Percentiles rank a stretch among this genome's conserved stretches.
These are phyloP conservation scores for Heteronetta atricapilla DNA, from an alignment of 2,113 vertebrate species.

Conservation along the genomic window DNA sequence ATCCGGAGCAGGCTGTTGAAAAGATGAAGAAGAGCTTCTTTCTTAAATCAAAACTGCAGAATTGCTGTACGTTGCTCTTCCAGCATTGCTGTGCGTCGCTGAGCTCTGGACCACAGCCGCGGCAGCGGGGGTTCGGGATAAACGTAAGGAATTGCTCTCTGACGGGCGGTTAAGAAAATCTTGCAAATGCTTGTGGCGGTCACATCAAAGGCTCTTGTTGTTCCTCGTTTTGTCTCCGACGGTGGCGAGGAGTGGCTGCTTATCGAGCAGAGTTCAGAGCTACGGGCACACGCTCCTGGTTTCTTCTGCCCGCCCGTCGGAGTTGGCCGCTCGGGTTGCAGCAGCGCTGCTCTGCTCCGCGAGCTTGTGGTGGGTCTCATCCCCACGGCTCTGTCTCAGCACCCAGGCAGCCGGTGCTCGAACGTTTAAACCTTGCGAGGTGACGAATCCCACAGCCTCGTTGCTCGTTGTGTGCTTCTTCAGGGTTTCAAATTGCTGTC, in stretches of 20 bases:
- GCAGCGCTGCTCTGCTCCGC: rapidly evolving
- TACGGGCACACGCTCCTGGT: rapidly evolving
- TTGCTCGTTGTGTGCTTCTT: not conserved
- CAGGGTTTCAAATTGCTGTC: not conserved
- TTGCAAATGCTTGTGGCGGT: rapidly evolving
- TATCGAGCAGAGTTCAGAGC: too few species aligned
- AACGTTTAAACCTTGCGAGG: rapidly evolving
- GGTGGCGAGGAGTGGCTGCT: not conserved
- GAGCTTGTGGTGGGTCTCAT: not conserved
- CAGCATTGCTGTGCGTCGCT: not conserved
- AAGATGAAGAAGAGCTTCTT: not conserved
- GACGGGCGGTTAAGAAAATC: not conserved
- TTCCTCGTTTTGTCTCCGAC: rapidly evolving
- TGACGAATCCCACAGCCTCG: not conserved
- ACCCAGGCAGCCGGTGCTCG: not conserved
- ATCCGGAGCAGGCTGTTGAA: not conserved
- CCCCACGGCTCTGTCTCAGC: rapidly evolving
- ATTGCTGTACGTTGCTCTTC: too few species aligned
- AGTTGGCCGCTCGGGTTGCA: not conserved
- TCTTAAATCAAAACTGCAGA: too few species aligned
- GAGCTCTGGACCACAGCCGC: not conserved
- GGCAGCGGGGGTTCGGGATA: not conserved
- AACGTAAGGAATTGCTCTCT: not conserved
- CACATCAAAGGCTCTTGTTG: not conserved
- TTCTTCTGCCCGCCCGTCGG: rapidly evolving